Percentiles rank a stretch among this genome's conserved stretches.
Conservation (phyloP, 2,797 vertebrate genomes). For the Mallotus villosus region DNA sequence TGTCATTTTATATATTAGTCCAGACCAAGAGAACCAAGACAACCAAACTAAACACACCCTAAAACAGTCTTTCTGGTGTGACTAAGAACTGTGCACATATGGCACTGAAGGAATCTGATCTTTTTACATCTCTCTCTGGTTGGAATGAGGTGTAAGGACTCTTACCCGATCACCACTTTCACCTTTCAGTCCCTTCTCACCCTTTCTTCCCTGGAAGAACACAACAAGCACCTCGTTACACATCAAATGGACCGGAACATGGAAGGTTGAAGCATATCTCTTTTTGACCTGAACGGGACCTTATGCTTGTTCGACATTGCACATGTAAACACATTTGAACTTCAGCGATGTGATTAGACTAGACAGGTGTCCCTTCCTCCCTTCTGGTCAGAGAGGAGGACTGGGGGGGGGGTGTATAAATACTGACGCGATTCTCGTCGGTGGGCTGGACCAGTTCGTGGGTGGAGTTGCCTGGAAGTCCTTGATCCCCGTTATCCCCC, state of each 20-base stretch:
- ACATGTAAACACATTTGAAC: neutral
- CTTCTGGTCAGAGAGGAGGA: constrained; percentile 3
- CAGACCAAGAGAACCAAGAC: no score
- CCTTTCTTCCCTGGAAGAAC: constrained; percentile 74
- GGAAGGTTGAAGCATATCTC: no score
- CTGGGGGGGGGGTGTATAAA: neutral
- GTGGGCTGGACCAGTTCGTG: constrained; percentile 17
- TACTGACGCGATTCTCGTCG: constrained; percentile 36
- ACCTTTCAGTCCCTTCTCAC: constrained; percentile 78
- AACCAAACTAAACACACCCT: no score
- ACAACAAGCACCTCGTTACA: neutral
- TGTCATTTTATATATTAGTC: no score
- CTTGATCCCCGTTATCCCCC: constrained; percentile 73
- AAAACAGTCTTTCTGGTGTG: no score
- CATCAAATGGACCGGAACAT: neutral
- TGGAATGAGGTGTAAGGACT: constrained; percentile 11
- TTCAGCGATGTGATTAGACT: no score
- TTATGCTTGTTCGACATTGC: neutral
- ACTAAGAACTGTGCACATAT: neutral
- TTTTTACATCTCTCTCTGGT: no score
- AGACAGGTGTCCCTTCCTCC: neutral
- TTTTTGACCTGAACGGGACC: no score
- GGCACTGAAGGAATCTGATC: no score
- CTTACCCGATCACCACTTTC: constrained; percentile 78
- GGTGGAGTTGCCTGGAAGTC: constrained; percentile 64